phyloP scores from a whole-genome alignment of 2,113 vertebrate species.

The Leptosomus discolor region DNA sequence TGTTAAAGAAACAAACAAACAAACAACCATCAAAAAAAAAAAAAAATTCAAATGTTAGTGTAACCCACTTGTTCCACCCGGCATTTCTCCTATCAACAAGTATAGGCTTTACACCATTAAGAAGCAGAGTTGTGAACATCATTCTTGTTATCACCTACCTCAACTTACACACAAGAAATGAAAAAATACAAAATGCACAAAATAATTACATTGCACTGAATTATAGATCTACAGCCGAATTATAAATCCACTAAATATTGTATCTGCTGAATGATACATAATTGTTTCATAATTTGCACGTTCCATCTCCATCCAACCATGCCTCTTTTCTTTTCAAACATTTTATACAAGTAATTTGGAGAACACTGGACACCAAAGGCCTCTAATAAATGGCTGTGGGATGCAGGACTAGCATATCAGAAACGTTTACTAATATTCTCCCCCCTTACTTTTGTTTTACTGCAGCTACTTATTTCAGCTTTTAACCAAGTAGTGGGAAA shows the following conservation, averaged over 20 bases:
- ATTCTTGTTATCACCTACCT: not conserved
- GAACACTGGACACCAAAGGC: not conserved
- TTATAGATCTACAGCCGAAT: not conserved
- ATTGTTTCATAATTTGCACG: not conserved
- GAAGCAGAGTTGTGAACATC: not conserved
- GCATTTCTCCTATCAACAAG: not conserved
- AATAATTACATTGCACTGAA: slow-evolving; percentile 13
- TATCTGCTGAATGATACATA: not conserved
- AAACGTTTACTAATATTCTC: not conserved
- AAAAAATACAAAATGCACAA: not conserved
- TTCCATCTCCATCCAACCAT: not conserved
- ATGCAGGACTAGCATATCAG: not conserved
- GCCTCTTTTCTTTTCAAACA: not conserved
- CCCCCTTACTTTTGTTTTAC: not conserved
- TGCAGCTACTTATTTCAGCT: not conserved
- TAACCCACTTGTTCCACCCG: not conserved
- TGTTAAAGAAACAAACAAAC: slow-evolving; percentile 21
- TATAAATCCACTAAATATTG: not conserved
- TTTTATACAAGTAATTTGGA: not conserved
- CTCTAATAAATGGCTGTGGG: not conserved
- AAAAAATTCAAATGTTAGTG: not conserved
- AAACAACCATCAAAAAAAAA: not conserved
- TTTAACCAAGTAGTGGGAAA: not conserved
- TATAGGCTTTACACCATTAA: not conserved
- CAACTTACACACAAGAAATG: not conserved